Percentiles rank a stretch among this genome's conserved stretches.
Conservation (phyloP, 2,888 invertebrate species). For the Drosophila cracens region DNA sequence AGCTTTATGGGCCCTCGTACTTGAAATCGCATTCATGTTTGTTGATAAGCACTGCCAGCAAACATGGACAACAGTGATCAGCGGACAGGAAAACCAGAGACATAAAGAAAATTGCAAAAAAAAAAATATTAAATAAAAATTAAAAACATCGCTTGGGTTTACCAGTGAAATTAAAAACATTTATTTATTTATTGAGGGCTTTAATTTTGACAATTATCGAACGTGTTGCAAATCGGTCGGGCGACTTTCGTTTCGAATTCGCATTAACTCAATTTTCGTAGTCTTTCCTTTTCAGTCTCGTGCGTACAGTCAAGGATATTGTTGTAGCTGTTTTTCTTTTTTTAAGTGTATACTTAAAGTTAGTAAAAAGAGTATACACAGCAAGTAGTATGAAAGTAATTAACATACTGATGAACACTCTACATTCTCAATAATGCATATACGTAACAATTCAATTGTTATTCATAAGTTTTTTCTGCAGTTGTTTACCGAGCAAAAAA, state of each 20-base stretch:
- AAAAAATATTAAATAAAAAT: conserved; percentile 9
- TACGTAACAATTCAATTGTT: background rate
- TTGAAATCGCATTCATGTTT: conserved; percentile 37
- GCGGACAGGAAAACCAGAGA: conserved; percentile 24
- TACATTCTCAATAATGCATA: background rate
- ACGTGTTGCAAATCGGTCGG: conserved; percentile 49
- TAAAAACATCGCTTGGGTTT: background rate
- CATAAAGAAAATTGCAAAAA: conserved; percentile 16
- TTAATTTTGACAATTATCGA: conserved; percentile 51
- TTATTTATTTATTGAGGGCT: conserved; percentile 52
- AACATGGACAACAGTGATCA: conserved; percentile 19
- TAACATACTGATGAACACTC: background rate
- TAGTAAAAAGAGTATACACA: background rate
- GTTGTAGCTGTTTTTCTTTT: background rate
- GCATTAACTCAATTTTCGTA: conserved; percentile 9
- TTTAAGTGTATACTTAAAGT: background rate
- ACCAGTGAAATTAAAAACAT: conserved; percentile 45
- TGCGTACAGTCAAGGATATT: conserved; percentile 9
- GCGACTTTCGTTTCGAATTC: conserved; percentile 49
- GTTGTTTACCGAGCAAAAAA: background rate
- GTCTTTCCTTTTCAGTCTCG: conserved; percentile 1
- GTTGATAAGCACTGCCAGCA: conserved; percentile 46
- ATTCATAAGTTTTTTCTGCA: background rate
- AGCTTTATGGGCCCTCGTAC: conserved; percentile 29
- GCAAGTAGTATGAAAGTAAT: background rate